A percentile compares a stretch with the other conserved stretches of the same genome.
Conservation (phyloP, 2,797 vertebrate species). For the Enoplosus armatus region DNA sequence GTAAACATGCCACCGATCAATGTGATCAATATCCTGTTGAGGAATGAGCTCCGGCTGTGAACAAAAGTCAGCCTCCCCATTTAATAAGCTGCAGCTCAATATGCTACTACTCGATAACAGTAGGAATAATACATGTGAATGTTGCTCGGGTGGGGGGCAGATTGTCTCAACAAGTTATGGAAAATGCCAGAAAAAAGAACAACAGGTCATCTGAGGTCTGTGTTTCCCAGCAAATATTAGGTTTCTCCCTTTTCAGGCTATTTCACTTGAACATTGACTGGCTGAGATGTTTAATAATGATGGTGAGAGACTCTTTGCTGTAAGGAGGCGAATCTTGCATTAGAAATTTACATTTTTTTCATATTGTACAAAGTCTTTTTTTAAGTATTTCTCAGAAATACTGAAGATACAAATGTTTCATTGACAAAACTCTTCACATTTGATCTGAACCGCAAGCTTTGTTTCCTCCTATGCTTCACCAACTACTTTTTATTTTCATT, state of each 20-base stretch:
- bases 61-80: slow-evolving; percentile 22
- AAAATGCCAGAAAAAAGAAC: neutral
- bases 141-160: neutral
- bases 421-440: neutral
- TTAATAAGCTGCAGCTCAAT: slow-evolving; percentile 47
- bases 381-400: too few relatives aligned
- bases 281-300: neutral
- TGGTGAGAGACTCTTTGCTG: neutral
- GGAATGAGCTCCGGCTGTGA: slow-evolving; percentile 25
- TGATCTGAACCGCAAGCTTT: neutral
- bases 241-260: neutral
- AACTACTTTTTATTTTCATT: too few relatives aligned
- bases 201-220: neutral
- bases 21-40: slow-evolving; percentile 32
- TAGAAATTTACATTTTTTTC: neutral
- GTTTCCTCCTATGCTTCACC: neutral
- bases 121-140: neutral
- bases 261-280: neutral
- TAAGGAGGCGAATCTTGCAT: neutral
- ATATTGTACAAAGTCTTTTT: too few relatives aligned
- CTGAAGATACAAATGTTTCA: neutral
- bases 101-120: slow-evolving; percentile 3
- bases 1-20: slow-evolving; percentile 6
- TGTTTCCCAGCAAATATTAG: neutral
- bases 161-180: neutral